These are phyloP conservation scores for Drosophila cracens DNA, from an alignment of 2,888 invertebrate species.

Conservation along the genomic window DNA sequence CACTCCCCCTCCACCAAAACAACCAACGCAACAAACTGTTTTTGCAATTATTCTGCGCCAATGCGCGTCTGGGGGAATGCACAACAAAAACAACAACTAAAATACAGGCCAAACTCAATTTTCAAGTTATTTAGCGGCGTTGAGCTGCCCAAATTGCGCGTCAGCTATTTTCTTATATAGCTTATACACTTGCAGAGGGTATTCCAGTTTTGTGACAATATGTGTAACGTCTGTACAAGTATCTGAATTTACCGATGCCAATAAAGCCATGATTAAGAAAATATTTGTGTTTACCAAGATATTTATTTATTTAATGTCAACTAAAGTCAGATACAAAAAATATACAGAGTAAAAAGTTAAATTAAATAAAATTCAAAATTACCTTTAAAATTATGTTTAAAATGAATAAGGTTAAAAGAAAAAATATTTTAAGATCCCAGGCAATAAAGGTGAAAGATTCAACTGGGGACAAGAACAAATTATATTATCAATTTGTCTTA, in stretches of 20 bases:
- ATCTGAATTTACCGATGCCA: neutral
- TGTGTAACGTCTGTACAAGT: neutral
- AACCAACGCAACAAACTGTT: constrained; percentile 25
- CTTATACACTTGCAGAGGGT: neutral
- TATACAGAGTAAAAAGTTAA: no score
- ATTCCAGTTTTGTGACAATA: neutral
- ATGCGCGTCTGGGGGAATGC: constrained; percentile 34
- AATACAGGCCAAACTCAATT: constrained; percentile 52
- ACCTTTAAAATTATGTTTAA: rapidly evolving
- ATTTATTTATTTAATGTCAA: no score
- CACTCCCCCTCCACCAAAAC: neutral
- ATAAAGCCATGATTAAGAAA: neutral
- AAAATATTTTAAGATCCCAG: rapidly evolving
- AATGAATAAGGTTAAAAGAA: no score
- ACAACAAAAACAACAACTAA: neutral
- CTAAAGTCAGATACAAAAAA: no score
- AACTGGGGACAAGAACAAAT: neutral
- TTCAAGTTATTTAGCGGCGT: constrained; percentile 71
- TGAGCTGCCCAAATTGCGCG: constrained; percentile 32
- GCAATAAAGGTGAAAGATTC: neutral
- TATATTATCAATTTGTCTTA: neutral
- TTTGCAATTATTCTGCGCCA: constrained; percentile 59
- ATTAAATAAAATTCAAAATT: no score
- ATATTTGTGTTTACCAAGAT: neutral
- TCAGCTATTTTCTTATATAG: constrained; percentile 14